A percentile compares a stretch with the other conserved stretches of the same genome.
Conservation (phyloP, 2,113 vertebrate genomes). For the Dicentrarchus labrax region DNA sequence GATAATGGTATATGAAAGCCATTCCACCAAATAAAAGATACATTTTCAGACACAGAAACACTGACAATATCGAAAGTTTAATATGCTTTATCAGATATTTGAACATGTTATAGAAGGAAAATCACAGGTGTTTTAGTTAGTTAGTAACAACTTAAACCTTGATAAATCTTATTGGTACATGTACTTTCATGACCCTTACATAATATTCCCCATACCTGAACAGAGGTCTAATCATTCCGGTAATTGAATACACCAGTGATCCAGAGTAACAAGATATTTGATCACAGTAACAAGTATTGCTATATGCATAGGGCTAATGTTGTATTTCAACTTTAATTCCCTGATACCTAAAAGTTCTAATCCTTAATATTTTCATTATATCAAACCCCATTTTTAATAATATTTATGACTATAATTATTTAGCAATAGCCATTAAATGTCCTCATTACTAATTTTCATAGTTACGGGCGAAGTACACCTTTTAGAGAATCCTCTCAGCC, state of each 20-base stretch:
- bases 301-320: background rate
- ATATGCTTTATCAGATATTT: no score
- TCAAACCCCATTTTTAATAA: background rate
- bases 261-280: no score
- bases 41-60: background rate
- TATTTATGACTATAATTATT: background rate
- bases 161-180: no score
- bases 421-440: background rate
- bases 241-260: no score
- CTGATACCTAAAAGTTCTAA: background rate
- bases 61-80: background rate
- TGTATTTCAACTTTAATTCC: background rate
- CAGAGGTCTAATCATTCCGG: no score
- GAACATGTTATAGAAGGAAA: background rate
- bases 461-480: background rate
- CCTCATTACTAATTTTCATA: background rate
- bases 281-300: background rate
- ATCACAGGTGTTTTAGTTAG: background rate
- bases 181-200: no score
- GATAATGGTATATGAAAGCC: background rate
- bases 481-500: background rate
- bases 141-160: no score
- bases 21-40: background rate
- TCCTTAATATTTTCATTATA: background rate
- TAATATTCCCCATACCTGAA: no score